Evolutionary conservation across 2,113 vertebrate species (phyloP), one percentile per base, ranked within the genome.

Genomic region (Ictidomys tridecemlineatus): DNA sequence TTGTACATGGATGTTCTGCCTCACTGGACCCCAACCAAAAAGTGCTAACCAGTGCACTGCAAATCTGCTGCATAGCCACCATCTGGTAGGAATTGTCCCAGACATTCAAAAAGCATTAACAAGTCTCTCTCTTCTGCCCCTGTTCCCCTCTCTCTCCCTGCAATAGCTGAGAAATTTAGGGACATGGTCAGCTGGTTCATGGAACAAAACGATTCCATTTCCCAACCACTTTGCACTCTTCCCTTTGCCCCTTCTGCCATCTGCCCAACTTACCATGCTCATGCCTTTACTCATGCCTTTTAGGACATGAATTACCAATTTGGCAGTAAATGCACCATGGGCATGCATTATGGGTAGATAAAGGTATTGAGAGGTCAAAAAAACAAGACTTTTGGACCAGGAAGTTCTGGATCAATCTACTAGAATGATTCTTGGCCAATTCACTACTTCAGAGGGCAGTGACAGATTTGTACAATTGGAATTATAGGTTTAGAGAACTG

Each of bases 341-440:
- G 5, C 12, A 26, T 4, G 20, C 4, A n/a, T n/a, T 4, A 45
- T 18, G 1, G 11, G 18, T 3, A 56, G 61, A 77, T 4, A 32
- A 45, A 4, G 22, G 18, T 12, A 77, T 69, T 58, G 24, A n/a
- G n/a, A 67, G 79, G 16, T 16, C 37, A 89, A 85, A 22, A 17
- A 89, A 77, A 22, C 22, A 77, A 45, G 34, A 11, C 11, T 89
- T 83, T 53, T 32, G 30, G 56, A 42, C 9, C 78, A n/a, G n/a
- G 42, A 9, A 73, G 11, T 9, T 22, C 20, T 83, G 30, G 16
- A n/a, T 58, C 14, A 39, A 42, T 67, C 85, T 34, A 12, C 28
- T 28, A 28, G 26, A 22, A 24, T 39, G 34, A 51, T 56, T 42
- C 4, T 22, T 37, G 32, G 34, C 26, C 48, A 80, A 53, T 39